Evolutionary conservation across 2,888 invertebrate species (phyloP).

Genomic region (Lottia gigantea): DNA sequence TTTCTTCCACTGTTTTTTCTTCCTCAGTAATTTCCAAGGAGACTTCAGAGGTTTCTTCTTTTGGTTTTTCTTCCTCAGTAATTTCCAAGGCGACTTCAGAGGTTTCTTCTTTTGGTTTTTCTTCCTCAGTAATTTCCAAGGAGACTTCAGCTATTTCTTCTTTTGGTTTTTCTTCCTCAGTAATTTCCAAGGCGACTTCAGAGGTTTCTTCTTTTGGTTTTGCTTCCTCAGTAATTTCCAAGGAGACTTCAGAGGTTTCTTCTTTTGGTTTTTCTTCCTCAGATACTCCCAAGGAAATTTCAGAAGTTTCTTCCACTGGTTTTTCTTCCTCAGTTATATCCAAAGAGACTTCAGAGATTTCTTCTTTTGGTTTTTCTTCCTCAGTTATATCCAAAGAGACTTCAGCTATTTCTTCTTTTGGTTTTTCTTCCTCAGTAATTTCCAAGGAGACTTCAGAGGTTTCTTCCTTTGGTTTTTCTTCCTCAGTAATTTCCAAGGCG

Average conservation of each 20-base stretch:
- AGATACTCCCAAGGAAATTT: background rate
- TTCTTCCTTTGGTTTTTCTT: slow-evolving; percentile 2
- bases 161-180: background rate
- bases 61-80: slow-evolving; percentile 2
- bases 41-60: background rate
- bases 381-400: background rate
- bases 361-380: slow-evolving; percentile 10
- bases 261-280: background rate
- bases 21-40: background rate
- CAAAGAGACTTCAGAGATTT: slow-evolving; percentile 10
- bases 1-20: background rate
- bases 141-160: background rate
- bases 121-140: background rate
- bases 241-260: background rate
- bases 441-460: background rate
- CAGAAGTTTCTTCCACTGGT: background rate
- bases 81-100: background rate
- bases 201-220: background rate
- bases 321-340: slow-evolving; percentile 10
- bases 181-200: background rate
- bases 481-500: background rate
- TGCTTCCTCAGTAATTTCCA: background rate
- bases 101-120: background rate
- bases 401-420: slow-evolving; percentile 1
- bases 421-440: background rate